Base-by-base conservation (phyloP, 2,797 vertebrate genomes). In the Gobionotothen gibberifrons region DNA sequence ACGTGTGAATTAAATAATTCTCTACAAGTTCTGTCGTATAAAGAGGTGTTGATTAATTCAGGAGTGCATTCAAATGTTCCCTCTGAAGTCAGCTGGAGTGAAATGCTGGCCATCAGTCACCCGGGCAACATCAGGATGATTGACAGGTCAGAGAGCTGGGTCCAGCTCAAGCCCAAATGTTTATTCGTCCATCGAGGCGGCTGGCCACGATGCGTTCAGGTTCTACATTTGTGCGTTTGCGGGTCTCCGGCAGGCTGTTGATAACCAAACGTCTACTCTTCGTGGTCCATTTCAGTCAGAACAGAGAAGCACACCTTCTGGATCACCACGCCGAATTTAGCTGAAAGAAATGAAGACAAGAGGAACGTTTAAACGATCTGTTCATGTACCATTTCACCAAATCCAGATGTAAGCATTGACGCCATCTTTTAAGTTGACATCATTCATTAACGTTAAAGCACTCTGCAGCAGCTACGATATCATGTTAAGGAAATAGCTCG, bases 261-360 rank as follows among this genome's bases (percentile, higher is more conserved):
- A 21, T 54, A 15, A 49, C 26, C 26, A 26, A 26, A 5, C 26
- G 26, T 53, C 79, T 92, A 95, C 69, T 95, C 88, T 0, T 2
- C 70, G 60, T 95, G 90, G 67, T 84, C 96, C 96, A 97, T 95
- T 86, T 98, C 97, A 0, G 96, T 95, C 85, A 96, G 74, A 51
- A 97, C 97, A 1, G 95, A 96, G 87, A 65, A 95, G 86, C 96
- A 96, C 36, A 96, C 85, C 54, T 97, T 93, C 91, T 98, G 97
- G 75, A 97, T 94, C 55, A 96, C 67, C 32, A 91, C 0, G 2
- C 96, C 96, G 0, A 74, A 82, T 2, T 93, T 92, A 9, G 95
- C 97, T 98, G 76, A 56, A 86, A 83, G 63, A 84, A 53, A 76
- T 13, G 71, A 19, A 72, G 19, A 76, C 9, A 4, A 12, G 22